Evolutionary conservation across 1,140 invertebrate species (phyloP), one percentile per base, ranked within the genome.

Genomic region (Drosophila pseudoobscura): DNA sequence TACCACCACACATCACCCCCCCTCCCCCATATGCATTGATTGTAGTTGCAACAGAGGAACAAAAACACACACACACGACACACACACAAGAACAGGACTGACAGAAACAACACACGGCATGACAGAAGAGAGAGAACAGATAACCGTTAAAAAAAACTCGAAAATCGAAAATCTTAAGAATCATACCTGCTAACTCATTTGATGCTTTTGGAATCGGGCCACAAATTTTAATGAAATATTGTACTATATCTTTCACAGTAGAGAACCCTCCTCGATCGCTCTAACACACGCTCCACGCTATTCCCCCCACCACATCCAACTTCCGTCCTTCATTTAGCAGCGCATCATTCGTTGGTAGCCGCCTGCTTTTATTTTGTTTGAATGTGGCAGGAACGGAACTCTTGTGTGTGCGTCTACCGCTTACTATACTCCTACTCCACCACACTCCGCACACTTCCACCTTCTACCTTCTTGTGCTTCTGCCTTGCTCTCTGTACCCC

Each of bases 31-130:
- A 73, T 75, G 65, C 63, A 75, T 75, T 65, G 58, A 69, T 65
- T 75, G 54, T 52, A 64, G 74, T 82, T 78, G 77, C 77, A 80
- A 52, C 77, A 75, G 78, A 9, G 70, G 43, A 46, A 45, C 56
- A 45, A 22, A 52, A 43, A 46, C 43, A 70, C 24, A 65, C 24
- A 61, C 46, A 73, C 29, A 69, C 46, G 24, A 68, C 24, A 68
- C 31, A 55, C 54, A 68, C 66, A 71, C 49, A 29, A 31, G 43
- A 39, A 53, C 31, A 22, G 44, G 56, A 73, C n/a, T 29, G 50
- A 46, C 49, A 44, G 29, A 26, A 26, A 26, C 24, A 4, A 26
- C 24, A 26, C 24, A 52, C 43, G 54, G 49, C 35, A 13, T 44
- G 35, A 62, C 26, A 50, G 45, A 56, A 54, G 13, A 52, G 49